Evolutionary conservation across 1,140 invertebrate genomes (phyloP), one percentile per base, ranked within the genome.

Genomic region (Tachypleus tridentatus): DNA sequence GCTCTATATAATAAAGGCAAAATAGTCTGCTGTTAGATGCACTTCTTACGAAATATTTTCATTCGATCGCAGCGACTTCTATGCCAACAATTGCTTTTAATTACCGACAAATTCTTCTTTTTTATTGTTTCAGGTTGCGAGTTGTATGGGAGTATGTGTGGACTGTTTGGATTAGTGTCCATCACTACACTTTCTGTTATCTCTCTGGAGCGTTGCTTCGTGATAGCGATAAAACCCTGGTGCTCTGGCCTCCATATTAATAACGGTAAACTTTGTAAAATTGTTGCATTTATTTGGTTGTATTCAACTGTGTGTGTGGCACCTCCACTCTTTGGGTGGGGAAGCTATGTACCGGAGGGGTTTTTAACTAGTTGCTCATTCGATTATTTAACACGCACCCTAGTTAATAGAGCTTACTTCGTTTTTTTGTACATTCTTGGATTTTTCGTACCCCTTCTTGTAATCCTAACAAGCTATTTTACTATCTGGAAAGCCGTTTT

Each of bases 341-440:
- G 85, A 3, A 78, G 79, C 5, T 90, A 89, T 76, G 85, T 87
- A 7, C 86, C 87, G 3, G 88, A 90, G 76, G 87, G 86, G 5
- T 88, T 84, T 67, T 77, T 89, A 60, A 89, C 87, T 7, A 87
- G 85, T 67, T 91, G 88, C 76, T 88, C 87, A 66, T 91, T 87
- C 70, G 87, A 90, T 72, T 91, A 90, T 71, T 76, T 91, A 3
- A 83, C 83, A 56, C 80, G 83, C 69, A 81, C 81, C 5, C 71
- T 77, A 47, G 81, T 81, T 71, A 80, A 82, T 4, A 80, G 81
- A 51, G 82, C 81, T 2, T 87, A 87, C 70, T 85, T 87, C 61
- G 73, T 84, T 64, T 87, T 84, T 73, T 86, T 86, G 70, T 87
- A 86, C 69, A 76, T 82, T 10, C 84, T 82, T 0, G 86, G 85